phyloP scores from a whole-genome alignment of 1,140 invertebrate genomes.

The Lasaia peninsularis region DNA sequence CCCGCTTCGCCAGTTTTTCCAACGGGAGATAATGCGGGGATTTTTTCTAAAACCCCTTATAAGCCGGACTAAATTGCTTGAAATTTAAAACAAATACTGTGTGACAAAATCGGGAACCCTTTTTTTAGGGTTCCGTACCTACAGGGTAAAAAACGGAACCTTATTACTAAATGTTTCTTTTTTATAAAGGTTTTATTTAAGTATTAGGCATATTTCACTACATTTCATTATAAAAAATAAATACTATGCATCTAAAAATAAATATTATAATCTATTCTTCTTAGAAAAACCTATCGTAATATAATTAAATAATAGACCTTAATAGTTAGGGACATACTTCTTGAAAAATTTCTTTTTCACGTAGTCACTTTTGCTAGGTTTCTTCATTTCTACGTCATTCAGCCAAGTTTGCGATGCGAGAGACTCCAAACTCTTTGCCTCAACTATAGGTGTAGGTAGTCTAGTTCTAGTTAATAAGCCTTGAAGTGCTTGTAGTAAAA shows the following conservation, averaged over 20 bases:
- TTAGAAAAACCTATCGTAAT: no score
- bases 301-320: not conserved
- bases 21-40: constrained; percentile 51
- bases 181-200: not conserved
- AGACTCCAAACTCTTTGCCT: constrained; percentile 46
- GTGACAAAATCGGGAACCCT: no score
- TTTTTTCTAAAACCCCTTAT: constrained; percentile 52
- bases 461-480: constrained; percentile 53
- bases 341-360: constrained; percentile 18
- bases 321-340: not conserved
- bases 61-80: constrained; percentile 43
- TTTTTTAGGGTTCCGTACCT: not conserved
- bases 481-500: constrained; percentile 69
- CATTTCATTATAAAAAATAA: no score
- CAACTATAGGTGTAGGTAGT: constrained; percentile 54
- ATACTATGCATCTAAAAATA: no score
- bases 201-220: no score
- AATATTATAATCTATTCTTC: no score
- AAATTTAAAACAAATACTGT: constrained; percentile 1
- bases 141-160: no score
- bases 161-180: no score
- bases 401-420: constrained; percentile 34
- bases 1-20: constrained; percentile 22
- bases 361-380: constrained; percentile 12
- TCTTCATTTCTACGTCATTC: constrained; percentile 33